Evolutionary conservation across 2,113 vertebrate genomes (phyloP).

Genomic region (Plecturocebus donacophilus): DNA sequence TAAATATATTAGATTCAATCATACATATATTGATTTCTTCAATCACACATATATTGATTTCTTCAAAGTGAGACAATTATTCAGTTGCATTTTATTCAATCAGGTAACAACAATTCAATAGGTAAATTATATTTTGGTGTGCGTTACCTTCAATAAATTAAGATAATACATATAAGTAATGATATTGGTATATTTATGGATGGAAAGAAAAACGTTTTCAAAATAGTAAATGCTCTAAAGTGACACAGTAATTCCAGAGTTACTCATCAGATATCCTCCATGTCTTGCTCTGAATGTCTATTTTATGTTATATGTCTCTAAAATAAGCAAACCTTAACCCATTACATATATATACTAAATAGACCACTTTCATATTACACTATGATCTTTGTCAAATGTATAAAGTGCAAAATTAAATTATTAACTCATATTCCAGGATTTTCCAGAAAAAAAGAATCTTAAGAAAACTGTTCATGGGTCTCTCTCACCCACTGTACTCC

Average conservation of each 20-base stretch:
- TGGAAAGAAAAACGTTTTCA: background rate
- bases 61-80: background rate
- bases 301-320: background rate
- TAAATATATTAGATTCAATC: background rate
- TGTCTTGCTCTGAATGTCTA: background rate
- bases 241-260: background rate
- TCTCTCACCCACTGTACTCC: background rate
- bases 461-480: background rate
- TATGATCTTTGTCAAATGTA: background rate
- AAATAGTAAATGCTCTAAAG: background rate
- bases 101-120: background rate
- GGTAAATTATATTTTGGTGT: background rate
- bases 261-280: background rate
- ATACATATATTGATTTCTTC: background rate
- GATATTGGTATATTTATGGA: background rate
- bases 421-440: background rate
- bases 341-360: background rate
- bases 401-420: background rate
- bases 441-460: background rate
- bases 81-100: background rate
- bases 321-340: background rate
- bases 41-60: background rate
- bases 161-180: background rate
- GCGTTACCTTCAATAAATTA: slow-evolving; percentile 45
- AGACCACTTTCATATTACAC: background rate